Evolutionary conservation across 2,797 vertebrate genomes (phyloP).

Genomic region (Streptopelia turtur): DNA sequence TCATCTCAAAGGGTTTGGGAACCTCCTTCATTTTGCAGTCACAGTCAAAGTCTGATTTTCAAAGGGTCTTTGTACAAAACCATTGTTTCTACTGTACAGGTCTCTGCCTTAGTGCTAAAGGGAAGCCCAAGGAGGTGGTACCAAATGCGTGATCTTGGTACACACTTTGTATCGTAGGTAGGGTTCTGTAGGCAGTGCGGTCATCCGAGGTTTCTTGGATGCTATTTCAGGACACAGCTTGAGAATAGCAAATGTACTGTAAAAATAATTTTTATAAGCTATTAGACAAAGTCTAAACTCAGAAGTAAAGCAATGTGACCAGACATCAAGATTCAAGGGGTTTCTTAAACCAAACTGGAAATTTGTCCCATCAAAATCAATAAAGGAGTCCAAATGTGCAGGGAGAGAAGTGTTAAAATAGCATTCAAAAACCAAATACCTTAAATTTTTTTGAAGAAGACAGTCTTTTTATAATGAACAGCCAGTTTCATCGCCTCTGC

Average conservation of each 20-base stretch:
- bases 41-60: not conserved
- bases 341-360: not conserved
- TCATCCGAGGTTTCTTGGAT: not conserved
- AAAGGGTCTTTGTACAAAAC: not conserved
- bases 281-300: not conserved
- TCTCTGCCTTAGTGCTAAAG: not conserved
- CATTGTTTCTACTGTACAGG: not conserved
- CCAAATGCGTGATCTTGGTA: not conserved
- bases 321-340: not conserved
- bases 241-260: not conserved
- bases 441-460: not conserved
- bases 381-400: not conserved
- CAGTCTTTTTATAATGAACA: not conserved
- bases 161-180: fast-evolving
- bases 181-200: not conserved
- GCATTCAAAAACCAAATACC: not conserved
- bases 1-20: not conserved
- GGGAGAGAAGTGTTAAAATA: not conserved
- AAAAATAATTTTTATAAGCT: not conserved
- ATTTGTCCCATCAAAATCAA: not conserved
- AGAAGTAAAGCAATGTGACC: not conserved
- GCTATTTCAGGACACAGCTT: not conserved
- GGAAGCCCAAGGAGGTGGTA: not conserved
- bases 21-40: not conserved
- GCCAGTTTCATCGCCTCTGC: not conserved